Evolutionary conservation across 2,797 vertebrate species (phyloP), one percentile per base, ranked within the genome.

Genomic region (Propithecus perrieri): DNA sequence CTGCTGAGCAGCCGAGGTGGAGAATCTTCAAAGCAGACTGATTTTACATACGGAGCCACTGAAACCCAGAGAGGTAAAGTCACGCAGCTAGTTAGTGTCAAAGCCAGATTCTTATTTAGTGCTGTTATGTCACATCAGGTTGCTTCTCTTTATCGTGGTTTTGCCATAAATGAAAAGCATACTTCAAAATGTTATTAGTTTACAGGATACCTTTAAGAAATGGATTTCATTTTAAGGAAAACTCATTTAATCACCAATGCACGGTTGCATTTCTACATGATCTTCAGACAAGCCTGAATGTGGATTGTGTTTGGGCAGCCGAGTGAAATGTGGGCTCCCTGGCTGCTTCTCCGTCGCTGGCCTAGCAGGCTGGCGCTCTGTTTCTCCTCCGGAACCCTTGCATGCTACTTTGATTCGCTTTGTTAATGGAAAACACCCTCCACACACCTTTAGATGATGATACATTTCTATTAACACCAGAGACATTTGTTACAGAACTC

Each of bases 131-230:
- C 86, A 76, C 43, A n/a, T 50, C 4, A 61, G n/a, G 26, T 61
- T 46, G n/a, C 71, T 78, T 90, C 35, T 53, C 48, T 87, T 92
- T 86, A 30, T 28, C 50, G 50, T 76, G 50, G 22, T 84, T 95
- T 80, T 53, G 71, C 72, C 46, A 63, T 83, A 89, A 35, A 43
- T 94, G 22, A 55, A 85, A 95, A 93, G 72, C 59, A 69, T 4
- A 28, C 43, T 80, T 92, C 33, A 74, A 80, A 61, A 75, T 11
- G 35, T 13, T 57, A 59, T 5, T 11, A 28, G 53, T 43, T 78
- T 67, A 53, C 30, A 24, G 65, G 72, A 35, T 30, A 53, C 28
- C 43, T 79, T 81, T 85, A 65, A 59, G 93, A 94, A 81, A 53
- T 5, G 18, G 59, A 59, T 72, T 94, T 92, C 57, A 38, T 71